Evolutionary conservation across 2,888 invertebrate species (phyloP).

Genomic region (Pachymerium ferrugineum): DNA sequence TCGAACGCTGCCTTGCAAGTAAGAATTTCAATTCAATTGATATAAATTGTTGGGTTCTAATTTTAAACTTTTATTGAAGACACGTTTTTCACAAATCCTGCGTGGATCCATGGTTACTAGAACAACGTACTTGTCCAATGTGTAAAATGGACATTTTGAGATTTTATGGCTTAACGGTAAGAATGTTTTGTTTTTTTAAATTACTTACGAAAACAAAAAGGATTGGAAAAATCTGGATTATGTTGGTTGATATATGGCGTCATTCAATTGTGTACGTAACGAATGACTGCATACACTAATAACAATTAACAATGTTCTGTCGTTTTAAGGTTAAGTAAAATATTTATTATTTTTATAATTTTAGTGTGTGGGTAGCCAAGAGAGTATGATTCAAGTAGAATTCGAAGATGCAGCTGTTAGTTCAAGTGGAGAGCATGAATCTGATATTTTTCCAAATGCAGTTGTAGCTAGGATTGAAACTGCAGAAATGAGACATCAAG

Average conservation of each 20-base stretch:
- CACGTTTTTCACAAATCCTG: constrained; percentile 94
- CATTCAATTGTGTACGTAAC: no score
- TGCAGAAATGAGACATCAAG: not conserved
- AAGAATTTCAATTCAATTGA: constrained; percentile 45
- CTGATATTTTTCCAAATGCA: not conserved
- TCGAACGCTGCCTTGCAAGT: constrained; percentile 87
- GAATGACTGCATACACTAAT: no score
- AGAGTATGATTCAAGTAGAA: constrained; percentile 73
- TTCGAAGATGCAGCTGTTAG: constrained; percentile 50
- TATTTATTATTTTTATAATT: constrained; percentile 24
- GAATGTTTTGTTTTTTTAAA: not conserved
- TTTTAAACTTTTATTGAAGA: constrained; percentile 52
- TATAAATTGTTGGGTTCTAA: not conserved
- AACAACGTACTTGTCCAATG: constrained; percentile 93
- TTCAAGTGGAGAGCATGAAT: constrained; percentile 16
- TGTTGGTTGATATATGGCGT: no score
- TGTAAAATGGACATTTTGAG: constrained; percentile 94
- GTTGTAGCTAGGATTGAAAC: not conserved
- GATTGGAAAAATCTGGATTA: no score
- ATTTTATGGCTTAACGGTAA: constrained; percentile 73
- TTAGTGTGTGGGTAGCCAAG: constrained; percentile 77
- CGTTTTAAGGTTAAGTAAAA: not conserved
- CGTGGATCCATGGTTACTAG: constrained; percentile 92
- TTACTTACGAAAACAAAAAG: no score
- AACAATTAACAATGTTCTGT: no score